A percentile compares a stretch with the other conserved stretches of the same genome.
These are phyloP conservation scores for Grammomys dolichurus DNA, from an alignment of 2,113 vertebrate species.

Conservation along the genomic window DNA sequence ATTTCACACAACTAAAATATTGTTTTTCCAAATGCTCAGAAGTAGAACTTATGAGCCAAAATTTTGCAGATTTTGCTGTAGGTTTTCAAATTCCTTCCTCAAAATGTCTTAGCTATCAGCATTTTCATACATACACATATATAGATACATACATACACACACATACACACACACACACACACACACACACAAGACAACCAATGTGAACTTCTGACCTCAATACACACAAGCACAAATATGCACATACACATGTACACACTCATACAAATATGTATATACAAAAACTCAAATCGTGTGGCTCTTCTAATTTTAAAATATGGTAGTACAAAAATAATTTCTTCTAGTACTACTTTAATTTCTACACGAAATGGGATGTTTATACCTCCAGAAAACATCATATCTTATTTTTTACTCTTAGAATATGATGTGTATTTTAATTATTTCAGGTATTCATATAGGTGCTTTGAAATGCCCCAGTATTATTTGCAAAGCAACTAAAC, in stretches of 20 bases:
- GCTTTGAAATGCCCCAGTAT: slow-evolving; percentile 25
- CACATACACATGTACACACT: background rate
- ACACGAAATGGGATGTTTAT: background rate
- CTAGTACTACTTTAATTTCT: background rate
- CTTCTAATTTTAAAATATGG: background rate
- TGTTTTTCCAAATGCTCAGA: background rate
- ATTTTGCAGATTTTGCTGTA: slow-evolving; percentile 28
- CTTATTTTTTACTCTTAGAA: background rate
- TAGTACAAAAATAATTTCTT: background rate
- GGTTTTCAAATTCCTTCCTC: background rate
- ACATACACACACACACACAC: background rate
- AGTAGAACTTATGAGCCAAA: background rate
- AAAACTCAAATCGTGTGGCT: background rate
- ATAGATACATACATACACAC: background rate
- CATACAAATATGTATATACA: background rate
- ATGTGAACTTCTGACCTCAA: background rate
- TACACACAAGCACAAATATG: background rate
- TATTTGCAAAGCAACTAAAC: slow-evolving; percentile 52
- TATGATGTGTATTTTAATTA: background rate
- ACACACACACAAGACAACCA: background rate
- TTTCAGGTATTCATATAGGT: slow-evolving; percentile 38
- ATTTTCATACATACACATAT: background rate
- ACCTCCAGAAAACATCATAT: background rate
- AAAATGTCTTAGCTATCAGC: background rate
- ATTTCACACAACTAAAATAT: background rate